Percentiles rank a stretch among this genome's conserved stretches.
Conservation (phyloP, 2,888 invertebrate genomes). For the Tipula vernalis region DNA sequence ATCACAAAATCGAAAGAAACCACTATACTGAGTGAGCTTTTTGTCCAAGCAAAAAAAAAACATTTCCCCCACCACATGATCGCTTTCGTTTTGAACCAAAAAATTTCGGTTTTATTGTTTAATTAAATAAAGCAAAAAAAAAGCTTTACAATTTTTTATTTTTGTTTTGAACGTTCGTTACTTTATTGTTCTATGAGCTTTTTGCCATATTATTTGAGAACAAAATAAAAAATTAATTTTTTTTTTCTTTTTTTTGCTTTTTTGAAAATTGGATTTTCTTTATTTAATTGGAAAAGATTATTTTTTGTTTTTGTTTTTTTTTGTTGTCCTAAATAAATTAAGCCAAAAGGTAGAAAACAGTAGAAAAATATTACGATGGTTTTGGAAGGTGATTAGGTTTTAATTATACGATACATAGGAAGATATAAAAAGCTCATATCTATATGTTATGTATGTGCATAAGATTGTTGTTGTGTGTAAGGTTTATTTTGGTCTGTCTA, state of each 20-base stretch:
- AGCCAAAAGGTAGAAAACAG: background rate
- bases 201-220: background rate
- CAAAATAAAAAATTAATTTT: background rate
- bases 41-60: background rate
- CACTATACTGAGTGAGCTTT: background rate
- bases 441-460: too few species aligned
- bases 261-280: background rate
- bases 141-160: background rate
- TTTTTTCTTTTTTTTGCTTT: background rate
- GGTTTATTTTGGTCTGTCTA: background rate
- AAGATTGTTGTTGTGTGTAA: background rate
- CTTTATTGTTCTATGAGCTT: background rate
- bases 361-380: background rate
- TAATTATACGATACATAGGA: background rate
- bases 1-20: background rate
- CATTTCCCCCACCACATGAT: background rate
- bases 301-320: background rate
- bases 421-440: background rate
- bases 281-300: background rate
- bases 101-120: background rate
- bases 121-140: background rate
- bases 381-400: background rate
- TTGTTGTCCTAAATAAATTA: background rate
- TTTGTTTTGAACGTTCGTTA: background rate
- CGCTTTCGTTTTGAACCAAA: background rate